A percentile compares a stretch with the other conserved stretches of the same genome.
These are phyloP conservation scores for Napeogenes inachia DNA, from an alignment of 2,888 invertebrate species.

Conservation along the genomic window DNA sequence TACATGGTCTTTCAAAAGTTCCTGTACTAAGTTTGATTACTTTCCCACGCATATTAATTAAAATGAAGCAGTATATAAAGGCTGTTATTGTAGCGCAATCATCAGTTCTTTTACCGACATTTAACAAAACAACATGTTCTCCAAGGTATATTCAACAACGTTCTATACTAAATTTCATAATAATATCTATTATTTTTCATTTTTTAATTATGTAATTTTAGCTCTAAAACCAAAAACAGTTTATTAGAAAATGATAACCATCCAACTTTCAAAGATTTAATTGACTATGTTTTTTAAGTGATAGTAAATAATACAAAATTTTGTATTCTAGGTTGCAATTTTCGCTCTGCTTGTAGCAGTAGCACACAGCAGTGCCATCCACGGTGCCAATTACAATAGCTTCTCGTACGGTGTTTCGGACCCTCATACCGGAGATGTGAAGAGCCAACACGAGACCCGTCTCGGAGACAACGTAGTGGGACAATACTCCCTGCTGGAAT, in stretches of 20 bases:
- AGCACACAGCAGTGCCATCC: constrained; percentile 45
- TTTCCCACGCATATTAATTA: constrained; percentile 21
- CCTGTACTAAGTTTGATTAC: constrained; percentile 31
- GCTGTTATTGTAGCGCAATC: constrained; percentile 26
- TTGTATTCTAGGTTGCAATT: constrained; percentile 21
- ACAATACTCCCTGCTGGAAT: constrained; percentile 69
- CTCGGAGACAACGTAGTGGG: constrained; percentile 68
- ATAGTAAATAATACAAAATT: background rate
- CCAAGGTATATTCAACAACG: constrained; percentile 30
- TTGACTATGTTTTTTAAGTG: too few relatives aligned
- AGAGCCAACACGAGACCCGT: constrained; percentile 69
- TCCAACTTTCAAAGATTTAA: too few relatives aligned
- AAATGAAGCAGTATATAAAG: constrained; percentile 35
- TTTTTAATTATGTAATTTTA: too few relatives aligned
- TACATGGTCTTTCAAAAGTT: constrained; percentile 33
- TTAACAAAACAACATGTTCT: constrained; percentile 35
- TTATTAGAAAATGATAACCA: too few relatives aligned
- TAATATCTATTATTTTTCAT: too few relatives aligned
- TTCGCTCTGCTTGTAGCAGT: constrained; percentile 48
- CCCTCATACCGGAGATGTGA: constrained; percentile 70
- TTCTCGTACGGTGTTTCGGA: constrained; percentile 74
- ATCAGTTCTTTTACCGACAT: constrained; percentile 34
- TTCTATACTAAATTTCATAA: background rate
- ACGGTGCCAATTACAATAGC: constrained; percentile 55
- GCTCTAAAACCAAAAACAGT: too few relatives aligned